Conservation (phyloP, 2,888 invertebrate species). For the Stenodera caucasica region DNA sequence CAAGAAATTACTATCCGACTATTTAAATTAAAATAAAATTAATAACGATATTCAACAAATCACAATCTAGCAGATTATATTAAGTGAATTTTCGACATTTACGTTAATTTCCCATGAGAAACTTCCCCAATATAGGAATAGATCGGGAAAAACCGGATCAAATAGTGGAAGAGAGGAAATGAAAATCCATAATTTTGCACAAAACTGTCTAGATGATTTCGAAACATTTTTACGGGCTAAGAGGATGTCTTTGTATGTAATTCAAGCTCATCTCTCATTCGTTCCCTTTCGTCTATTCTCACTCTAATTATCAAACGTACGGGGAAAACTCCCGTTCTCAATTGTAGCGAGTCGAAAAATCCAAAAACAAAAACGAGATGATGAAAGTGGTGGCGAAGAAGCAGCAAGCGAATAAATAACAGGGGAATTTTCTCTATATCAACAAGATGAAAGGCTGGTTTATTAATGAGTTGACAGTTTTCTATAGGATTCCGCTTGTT, state of each 20-base stretch:
- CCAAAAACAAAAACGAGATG: neutral
- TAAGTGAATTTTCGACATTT: constrained; percentile 30
- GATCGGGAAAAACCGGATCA: constrained; percentile 44
- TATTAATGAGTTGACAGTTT: constrained; percentile 2
- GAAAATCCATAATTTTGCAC: constrained; percentile 50
- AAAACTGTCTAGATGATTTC: constrained; percentile 28
- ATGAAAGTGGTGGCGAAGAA: neutral
- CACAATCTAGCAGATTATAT: constrained; percentile 21
- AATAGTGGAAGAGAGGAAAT: constrained; percentile 42
- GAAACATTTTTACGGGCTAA: constrained; percentile 38
- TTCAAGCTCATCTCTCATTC: neutral
- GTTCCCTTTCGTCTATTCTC: neutral
- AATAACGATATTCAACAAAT: too few relatives aligned
- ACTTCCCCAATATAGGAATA: constrained; percentile 36
- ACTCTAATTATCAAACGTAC: neutral
- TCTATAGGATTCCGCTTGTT: too few relatives aligned
- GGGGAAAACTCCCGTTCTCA: neutral
- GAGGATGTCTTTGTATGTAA: neutral
- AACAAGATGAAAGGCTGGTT: neutral
- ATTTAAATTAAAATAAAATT: neutral
- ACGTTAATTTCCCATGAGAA: constrained; percentile 49
- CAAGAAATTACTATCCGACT: too few relatives aligned
- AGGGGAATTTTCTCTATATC: neutral
- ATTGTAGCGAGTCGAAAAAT: neutral
- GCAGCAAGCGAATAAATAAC: neutral